Evolutionary conservation across 2,888 invertebrate genomes (phyloP), one percentile per base, ranked within the genome.

Genomic region (Oxycera nigricornis): DNA sequence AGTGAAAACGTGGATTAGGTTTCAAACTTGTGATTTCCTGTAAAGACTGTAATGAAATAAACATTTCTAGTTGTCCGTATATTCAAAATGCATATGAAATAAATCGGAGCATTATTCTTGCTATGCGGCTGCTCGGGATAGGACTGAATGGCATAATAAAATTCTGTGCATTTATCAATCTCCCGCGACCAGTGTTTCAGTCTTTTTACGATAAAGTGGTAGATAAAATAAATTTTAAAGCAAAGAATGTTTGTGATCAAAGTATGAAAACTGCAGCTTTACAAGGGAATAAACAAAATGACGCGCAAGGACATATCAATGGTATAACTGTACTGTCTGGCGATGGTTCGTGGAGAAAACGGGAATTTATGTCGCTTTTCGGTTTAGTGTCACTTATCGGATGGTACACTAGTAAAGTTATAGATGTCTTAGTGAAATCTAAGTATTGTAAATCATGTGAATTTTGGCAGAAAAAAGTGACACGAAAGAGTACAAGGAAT

Each of bases 211-310:
- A 50, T 50, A 50, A 50, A 50, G 50, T 50, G 50, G 50, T 50
- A 14, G 50, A 39, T 39, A 39, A 39, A 39, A 39, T 1, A 39
- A 39, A 39, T 39, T 39, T 39, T 39, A 39, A 39, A 50, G 50
- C 50, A 50, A 50, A 50, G 50, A 50, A 1, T 50, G 50, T 50
- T 50, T 50, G 46, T 46, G 28, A 67, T 67, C 50, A 50, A 50
- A 1, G 1, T 30, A 17, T 41, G 24, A 72, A 72, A 57, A 35
- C 31, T 17, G 57, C 72, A 31, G 72, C 35, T 28, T 22, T 20
- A 26, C 50, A 57, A 57, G 57, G 31, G 24, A 57, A 72, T 2
- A 57, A 72, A 57, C n/a, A 72, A 72, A 72, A 20, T 57, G 17
- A 31, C n/a, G n/a, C n/a, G n/a, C n/a, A n/a, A n/a, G n/a, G n/a